Evolutionary conservation across 2,888 invertebrate genomes (phyloP).

Genomic region (Notodonta dromedarius): DNA sequence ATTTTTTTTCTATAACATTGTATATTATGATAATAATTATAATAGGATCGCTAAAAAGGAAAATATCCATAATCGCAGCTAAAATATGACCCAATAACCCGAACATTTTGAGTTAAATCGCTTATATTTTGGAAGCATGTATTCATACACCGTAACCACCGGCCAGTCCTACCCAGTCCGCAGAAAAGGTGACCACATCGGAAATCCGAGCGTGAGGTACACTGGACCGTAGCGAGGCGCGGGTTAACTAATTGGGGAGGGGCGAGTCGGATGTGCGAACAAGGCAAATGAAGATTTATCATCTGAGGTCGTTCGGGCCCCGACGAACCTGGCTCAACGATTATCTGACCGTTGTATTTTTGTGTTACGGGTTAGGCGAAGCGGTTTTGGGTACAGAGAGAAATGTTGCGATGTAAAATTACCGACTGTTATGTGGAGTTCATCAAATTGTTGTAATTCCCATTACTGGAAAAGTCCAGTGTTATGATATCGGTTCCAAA

Average conservation of each 20-base stretch:
- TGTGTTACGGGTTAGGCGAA: conserved; percentile 21
- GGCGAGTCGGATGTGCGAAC: conserved; percentile 78
- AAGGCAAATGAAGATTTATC: conserved; percentile 82
- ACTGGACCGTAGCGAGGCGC: conserved; percentile 27
- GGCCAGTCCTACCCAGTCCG: conserved; percentile 41
- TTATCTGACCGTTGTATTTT: conserved; percentile 40
- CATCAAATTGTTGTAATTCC: too few relatives aligned
- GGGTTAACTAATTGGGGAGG: conserved; percentile 76
- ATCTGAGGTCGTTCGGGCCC: conserved; percentile 63
- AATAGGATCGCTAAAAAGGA: too few relatives aligned
- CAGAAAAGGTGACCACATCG: conserved; percentile 72
- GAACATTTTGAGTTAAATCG: not conserved
- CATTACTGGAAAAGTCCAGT: too few relatives aligned
- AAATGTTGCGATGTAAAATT: not conserved
- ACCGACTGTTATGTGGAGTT: too few relatives aligned
- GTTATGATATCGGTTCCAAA: too few relatives aligned
- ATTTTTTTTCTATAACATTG: too few relatives aligned
- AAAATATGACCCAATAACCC: too few relatives aligned
- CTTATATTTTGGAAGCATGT: not conserved
- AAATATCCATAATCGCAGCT: too few relatives aligned
- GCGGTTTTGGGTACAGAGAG: not conserved
- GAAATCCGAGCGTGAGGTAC: conserved; percentile 59
- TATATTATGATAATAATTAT: too few relatives aligned
- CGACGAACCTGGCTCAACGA: conserved; percentile 30
- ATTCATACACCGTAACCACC: conserved; percentile 29